These are phyloP conservation scores for Peromyscus californicus DNA, from an alignment of 2,113 vertebrate species.

Conservation along the genomic window DNA sequence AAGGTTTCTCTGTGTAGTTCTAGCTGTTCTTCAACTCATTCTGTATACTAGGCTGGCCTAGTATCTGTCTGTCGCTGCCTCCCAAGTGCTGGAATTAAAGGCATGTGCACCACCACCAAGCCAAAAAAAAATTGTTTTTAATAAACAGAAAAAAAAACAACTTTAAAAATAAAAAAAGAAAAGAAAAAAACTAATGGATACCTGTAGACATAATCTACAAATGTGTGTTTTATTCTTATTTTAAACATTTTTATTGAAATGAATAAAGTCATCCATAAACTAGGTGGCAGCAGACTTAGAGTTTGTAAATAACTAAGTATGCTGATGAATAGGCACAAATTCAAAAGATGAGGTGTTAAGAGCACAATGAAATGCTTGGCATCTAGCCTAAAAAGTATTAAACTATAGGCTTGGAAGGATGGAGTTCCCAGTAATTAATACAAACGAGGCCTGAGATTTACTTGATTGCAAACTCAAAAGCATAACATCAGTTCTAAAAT, in stretches of 20 bases:
- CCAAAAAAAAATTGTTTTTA: background rate
- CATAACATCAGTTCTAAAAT: background rate
- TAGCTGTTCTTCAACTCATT: background rate
- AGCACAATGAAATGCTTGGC: background rate
- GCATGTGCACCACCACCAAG: background rate
- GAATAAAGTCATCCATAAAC: conserved; percentile 17
- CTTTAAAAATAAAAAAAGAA: background rate
- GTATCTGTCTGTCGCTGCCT: background rate
- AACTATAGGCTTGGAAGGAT: background rate
- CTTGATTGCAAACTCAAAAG: conserved; percentile 16
- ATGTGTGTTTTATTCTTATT: background rate
- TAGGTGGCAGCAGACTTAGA: background rate
- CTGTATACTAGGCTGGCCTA: background rate
- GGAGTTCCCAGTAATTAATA: background rate
- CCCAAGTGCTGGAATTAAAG: background rate
- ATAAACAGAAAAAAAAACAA: background rate
- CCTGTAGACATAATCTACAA: background rate
- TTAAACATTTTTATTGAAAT: background rate
- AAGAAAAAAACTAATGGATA: background rate
- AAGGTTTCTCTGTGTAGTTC: background rate
- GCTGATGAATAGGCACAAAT: background rate
- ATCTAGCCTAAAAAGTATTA: background rate
- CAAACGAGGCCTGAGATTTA: background rate
- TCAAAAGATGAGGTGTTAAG: background rate
- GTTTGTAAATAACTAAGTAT: background rate